A percentile compares a stretch with the other conserved stretches of the same genome.
These are phyloP conservation scores for Odontothrips loti DNA, from an alignment of 2,888 invertebrate species.

Conservation along the genomic window DNA sequence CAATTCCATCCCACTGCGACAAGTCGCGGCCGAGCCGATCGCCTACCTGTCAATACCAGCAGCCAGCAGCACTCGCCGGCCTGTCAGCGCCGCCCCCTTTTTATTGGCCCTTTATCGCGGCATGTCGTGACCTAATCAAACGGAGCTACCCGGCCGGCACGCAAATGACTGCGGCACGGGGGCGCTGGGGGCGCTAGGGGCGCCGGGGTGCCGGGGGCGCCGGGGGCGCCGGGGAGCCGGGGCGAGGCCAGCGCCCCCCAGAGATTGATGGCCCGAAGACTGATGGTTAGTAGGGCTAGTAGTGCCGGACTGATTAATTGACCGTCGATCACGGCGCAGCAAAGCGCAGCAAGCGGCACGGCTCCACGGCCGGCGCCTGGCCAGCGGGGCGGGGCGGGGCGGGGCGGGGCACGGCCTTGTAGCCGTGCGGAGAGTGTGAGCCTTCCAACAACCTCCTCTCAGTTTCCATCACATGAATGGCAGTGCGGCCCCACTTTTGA, in stretches of 20 bases:
- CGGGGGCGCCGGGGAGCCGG: not conserved
- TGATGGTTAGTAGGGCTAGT: constrained; percentile 5
- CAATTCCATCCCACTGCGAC: too few species aligned
- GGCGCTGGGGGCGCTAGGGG: not conserved
- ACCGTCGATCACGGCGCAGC: not conserved
- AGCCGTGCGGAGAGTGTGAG: too few species aligned
- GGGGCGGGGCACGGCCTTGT: too few species aligned
- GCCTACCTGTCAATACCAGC: too few species aligned
- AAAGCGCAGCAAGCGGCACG: not conserved
- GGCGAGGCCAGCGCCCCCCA: too few species aligned
- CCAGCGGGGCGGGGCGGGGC: not conserved
- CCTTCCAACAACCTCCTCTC: too few species aligned
- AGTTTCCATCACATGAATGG: too few species aligned
- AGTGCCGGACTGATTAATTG: constrained; percentile 15
- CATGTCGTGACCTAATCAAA: constrained; percentile 1
- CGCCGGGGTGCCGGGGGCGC: not conserved
- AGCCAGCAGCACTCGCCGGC: not conserved
- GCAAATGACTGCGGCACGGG: not conserved
- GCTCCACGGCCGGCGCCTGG: not conserved
- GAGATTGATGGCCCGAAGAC: not conserved
- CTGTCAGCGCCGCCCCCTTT: not conserved
- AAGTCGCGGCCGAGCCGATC: too few species aligned
- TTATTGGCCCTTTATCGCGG: not conserved
- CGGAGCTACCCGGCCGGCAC: not conserved
- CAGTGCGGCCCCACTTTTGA: too few species aligned